Conservation (phyloP, 2,797 vertebrate species). For the Ceryle rudis region DNA sequence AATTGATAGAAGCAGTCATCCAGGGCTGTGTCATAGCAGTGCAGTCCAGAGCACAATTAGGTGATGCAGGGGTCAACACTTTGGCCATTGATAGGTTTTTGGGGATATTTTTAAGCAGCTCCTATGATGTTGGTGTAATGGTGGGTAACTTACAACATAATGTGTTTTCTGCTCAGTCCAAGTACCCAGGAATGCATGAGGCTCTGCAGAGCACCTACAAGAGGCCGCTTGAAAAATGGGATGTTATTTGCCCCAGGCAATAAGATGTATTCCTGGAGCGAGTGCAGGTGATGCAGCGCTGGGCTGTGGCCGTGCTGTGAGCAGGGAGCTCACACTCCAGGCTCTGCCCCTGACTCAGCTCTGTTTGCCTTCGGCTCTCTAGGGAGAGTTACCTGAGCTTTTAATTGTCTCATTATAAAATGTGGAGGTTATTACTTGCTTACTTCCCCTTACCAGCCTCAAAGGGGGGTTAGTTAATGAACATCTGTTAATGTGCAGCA, state of each 20-base stretch:
- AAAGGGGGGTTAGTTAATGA: conserved; percentile 37
- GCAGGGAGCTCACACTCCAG: neutral
- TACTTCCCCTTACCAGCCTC: conserved; percentile 1
- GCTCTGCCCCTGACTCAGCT: conserved; percentile 26
- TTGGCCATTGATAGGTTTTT: neutral
- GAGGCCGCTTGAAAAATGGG: neutral
- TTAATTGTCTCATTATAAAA: conserved; percentile 38
- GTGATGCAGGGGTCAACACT: neutral
- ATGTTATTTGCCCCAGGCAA: neutral
- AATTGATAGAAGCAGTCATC: neutral
- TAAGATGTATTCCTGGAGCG: neutral
- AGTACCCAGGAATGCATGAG: neutral
- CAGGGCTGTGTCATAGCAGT: neutral
- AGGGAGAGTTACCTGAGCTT: conserved; percentile 32
- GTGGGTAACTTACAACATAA: neutral
- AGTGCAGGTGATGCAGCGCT: neutral
- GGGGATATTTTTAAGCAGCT: neutral
- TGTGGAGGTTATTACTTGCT: neutral
- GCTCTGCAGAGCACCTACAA: neutral
- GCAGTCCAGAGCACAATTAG: neutral
- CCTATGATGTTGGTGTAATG: neutral
- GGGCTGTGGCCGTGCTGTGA: neutral
- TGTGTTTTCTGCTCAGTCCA: neutral
- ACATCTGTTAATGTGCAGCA: neutral
- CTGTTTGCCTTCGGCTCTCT: neutral